Evolutionary conservation across 2,113 vertebrate species (phyloP).

Genomic region (Heterochromis multidens): DNA sequence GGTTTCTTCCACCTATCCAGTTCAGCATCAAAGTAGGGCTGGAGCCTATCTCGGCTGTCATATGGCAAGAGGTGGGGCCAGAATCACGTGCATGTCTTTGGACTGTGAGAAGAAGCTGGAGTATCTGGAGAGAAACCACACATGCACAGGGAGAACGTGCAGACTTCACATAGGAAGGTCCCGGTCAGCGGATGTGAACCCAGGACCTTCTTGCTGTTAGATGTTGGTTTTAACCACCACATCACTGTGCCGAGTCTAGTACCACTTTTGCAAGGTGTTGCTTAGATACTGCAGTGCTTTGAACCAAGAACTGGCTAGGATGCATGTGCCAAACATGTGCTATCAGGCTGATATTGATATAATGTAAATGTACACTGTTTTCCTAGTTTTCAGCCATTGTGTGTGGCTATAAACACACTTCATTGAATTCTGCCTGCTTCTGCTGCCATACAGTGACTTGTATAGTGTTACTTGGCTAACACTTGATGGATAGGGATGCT

Average conservation of each 20-base stretch:
- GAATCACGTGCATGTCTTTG: background rate
- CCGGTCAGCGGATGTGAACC: too few relatives aligned
- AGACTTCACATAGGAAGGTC: background rate
- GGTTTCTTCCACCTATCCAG: background rate
- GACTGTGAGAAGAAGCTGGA: background rate
- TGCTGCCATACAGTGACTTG: background rate
- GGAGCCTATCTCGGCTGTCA: background rate
- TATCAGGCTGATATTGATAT: too few relatives aligned
- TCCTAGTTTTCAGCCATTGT: background rate
- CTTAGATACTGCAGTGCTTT: background rate
- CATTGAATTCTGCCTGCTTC: conserved; percentile 7
- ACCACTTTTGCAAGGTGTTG: background rate
- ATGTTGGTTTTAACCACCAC: too few relatives aligned
- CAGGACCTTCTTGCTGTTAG: background rate
- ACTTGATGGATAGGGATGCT: background rate
- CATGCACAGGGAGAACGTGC: background rate
- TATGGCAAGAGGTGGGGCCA: too few relatives aligned
- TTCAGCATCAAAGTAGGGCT: background rate
- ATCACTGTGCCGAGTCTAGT: background rate
- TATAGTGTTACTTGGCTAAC: background rate
- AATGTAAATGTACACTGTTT: background rate
- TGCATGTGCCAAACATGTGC: background rate
- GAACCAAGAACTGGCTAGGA: background rate
- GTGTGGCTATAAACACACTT: background rate
- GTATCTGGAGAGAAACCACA: background rate